phyloP scores from a whole-genome alignment of 2,888 invertebrate species.

The Brachylomia viminalis region DNA sequence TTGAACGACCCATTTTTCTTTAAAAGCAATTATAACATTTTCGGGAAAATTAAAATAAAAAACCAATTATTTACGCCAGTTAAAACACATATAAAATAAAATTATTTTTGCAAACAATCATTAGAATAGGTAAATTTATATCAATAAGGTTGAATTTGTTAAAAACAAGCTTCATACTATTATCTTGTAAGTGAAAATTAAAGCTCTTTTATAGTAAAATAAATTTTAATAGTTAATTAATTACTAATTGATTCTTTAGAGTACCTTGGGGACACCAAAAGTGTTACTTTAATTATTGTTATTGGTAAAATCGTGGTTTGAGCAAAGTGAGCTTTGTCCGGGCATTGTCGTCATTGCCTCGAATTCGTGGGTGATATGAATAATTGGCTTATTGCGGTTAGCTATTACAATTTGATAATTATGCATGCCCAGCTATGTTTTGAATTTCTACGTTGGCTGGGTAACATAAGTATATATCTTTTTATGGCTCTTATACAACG shows the following conservation, averaged over 20 bases:
- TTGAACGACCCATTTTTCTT: background rate
- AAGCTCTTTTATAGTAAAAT: constrained; percentile 23
- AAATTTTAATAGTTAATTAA: constrained; percentile 46
- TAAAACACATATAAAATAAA: background rate
- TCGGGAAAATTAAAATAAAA: background rate
- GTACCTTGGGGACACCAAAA: constrained; percentile 31
- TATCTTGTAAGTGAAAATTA: constrained; percentile 51
- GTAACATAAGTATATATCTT: constrained; percentile 6
- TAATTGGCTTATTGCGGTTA: constrained; percentile 2
- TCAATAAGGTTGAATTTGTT: constrained; percentile 59
- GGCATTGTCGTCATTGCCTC: constrained; percentile 24
- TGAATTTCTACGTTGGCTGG: constrained; percentile 12
- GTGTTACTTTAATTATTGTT: constrained; percentile 23
- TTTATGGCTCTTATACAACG: constrained; percentile 6
- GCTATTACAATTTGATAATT: constrained; percentile 5
- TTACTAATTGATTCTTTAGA: constrained; percentile 41
- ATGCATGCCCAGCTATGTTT: constrained; percentile 22
- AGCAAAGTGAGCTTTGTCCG: constrained; percentile 22
- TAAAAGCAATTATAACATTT: background rate
- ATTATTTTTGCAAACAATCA: constrained; percentile 32
- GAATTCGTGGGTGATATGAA: constrained; percentile 2
- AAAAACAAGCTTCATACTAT: constrained; percentile 58
- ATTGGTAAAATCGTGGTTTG: constrained; percentile 3
- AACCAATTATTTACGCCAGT: background rate
- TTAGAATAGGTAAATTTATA: constrained; percentile 51